Evolutionary conservation across 2,797 vertebrate species (phyloP), one percentile per base, ranked within the genome.

Genomic region (Gymnoscopelus microlampas): DNA sequence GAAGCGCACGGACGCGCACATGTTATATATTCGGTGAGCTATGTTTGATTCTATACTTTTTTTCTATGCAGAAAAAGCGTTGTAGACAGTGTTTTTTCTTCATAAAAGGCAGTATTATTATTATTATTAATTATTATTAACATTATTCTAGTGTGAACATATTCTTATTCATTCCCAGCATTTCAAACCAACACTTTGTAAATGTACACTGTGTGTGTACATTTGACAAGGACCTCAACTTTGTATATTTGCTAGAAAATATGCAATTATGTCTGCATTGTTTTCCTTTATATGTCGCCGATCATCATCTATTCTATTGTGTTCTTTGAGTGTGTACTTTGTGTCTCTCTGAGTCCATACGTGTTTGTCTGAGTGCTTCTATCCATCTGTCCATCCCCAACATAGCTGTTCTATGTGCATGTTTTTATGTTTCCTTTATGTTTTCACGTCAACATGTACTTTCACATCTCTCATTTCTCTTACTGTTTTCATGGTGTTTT

Each of bases 141-240:
- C 7, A 44, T 44, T 44, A 44, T 2, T 8, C 39, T 44, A 44
- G 39, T 44, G 39, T 8, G 8, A 44, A 44, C 39, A 44, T 44
- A 6, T 71, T 32, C 29, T 44, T 57, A 32, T 60, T 71, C 11
- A 77, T 79, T 62, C 56, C 19, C 65, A 60, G 60, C 71, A 80
- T 68, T 60, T 81, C 67, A 54, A 57, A 79, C 70, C 74, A 15
- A 47, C 10, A 78, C 53, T 82, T 35, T 71, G 58, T 26, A 83
- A 86, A 89, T 88, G 77, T 83, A 82, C 83, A 63, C 70, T 3
- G 0, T 39, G 4, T 23, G 23, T 73, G 76, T 86, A 85, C 86
- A 92, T 91, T 86, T 84, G 60, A 26, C 60, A 66, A 63, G 62
- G 50, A 53, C 49, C 63, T 73, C 83, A 1, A 13, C 51, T 53